Evolutionary conservation across 2,888 invertebrate species (phyloP), one percentile per base, ranked within the genome.

Genomic region (Perithous albicinctus): DNA sequence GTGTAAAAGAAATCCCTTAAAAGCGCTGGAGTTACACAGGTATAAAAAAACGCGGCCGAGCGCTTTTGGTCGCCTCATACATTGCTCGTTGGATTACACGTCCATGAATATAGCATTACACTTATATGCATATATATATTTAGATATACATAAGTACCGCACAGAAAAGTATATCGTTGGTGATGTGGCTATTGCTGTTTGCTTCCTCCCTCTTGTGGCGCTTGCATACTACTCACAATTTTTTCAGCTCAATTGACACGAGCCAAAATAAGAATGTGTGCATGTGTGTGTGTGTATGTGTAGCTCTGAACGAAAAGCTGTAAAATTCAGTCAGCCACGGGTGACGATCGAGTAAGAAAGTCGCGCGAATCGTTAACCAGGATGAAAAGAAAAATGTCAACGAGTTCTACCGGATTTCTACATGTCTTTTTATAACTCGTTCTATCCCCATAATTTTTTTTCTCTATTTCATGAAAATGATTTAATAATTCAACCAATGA

Each of bases 1-100:
- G 41, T 75, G 72, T 20, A 80, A 86, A 69, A 82, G 80, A 81
- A 82, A 84, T 85, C 74, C 78, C 83, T 79, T 86, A 85, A 88
- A 88, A 89, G 87, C 77, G 70, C 78, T 78, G 48, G 64, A 56
- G 20, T 61, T 63, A 67, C 66, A 38, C 35, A n/a, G 63, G n/a
- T 48, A 67, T 23, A 46, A 48, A 61, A 75, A 78, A 56, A 32
- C 54, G 46, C 63, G 56, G 48, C 64, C 59, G 63, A 63, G 77
- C 46, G 73, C 78, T 74, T n/a, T 76, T 73, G 54, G 56, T 48
- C 32, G 59, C 59, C 48, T 43, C 18, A 12, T 46, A 12, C 66
- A 72, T 76, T 51, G 67, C 73, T 63, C 73, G 77, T 63, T 59
- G 54, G 63, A 63, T 77, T 77, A 46, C 29, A 32, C 38, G 20